Conservation (phyloP, 30 jellyfish, hydroid and myxozoan genomes). For the Turritopsis rubra region DNA sequence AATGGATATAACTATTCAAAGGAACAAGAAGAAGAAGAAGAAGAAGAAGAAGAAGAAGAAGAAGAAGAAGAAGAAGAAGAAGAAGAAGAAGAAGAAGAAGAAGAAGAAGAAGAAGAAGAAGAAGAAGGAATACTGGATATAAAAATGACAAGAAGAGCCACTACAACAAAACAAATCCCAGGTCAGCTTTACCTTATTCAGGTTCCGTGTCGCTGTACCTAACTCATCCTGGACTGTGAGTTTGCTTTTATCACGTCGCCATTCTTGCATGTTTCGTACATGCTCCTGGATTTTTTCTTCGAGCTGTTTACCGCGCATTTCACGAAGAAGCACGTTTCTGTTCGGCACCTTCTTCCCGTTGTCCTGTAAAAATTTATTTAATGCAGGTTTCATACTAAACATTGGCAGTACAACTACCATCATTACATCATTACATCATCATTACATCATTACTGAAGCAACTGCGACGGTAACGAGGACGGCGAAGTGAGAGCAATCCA, state of each 20-base stretch:
- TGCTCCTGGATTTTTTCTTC: conserved; percentile 44
- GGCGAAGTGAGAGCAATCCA: too few relatives aligned
- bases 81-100: too few relatives aligned
- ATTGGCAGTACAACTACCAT: too few relatives aligned
- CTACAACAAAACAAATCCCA: not conserved
- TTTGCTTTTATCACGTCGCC: conserved; percentile 11
- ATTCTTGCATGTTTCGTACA: conserved; percentile 31
- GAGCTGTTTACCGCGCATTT: conserved; percentile 37
- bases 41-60: too few relatives aligned
- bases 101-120: too few relatives aligned
- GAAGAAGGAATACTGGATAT: not conserved
- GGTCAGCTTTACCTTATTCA: conserved; percentile 42
- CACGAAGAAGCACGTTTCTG: conserved; percentile 21
- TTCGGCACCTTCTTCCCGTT: conserved; percentile 11
- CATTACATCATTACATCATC: too few relatives aligned
- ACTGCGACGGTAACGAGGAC: too few relatives aligned
- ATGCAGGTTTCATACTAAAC: not conserved
- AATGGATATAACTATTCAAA: too few relatives aligned
- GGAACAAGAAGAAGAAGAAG: too few relatives aligned
- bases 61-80: too few relatives aligned
- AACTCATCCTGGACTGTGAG: conserved; percentile 52
- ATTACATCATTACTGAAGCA: too few relatives aligned
- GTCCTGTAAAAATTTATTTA: not conserved
- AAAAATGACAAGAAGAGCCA: not conserved
- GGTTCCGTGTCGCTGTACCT: conserved; percentile 42